phyloP scores from a whole-genome alignment of 2,888 invertebrate genomes.

The Vandiemenella viatica region DNA sequence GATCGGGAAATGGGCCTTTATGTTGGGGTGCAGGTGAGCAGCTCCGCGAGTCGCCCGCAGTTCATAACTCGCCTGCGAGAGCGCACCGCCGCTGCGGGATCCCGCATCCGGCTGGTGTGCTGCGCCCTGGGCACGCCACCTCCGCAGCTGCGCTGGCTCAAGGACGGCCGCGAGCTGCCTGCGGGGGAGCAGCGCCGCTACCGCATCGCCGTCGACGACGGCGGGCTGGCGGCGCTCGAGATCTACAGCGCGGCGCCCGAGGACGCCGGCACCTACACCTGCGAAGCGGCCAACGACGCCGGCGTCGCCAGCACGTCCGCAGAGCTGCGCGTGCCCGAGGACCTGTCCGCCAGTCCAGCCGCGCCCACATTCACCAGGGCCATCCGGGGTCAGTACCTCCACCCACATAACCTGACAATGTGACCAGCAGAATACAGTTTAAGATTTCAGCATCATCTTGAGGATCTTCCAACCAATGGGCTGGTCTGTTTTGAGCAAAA shows the following conservation, averaged over 20 bases:
- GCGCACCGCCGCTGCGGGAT: slow-evolving; percentile 59
- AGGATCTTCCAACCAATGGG: no score
- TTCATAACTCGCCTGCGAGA: slow-evolving; percentile 65
- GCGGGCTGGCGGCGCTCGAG: slow-evolving; percentile 62
- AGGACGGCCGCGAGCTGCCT: slow-evolving; percentile 45
- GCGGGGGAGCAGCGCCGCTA: slow-evolving; percentile 36
- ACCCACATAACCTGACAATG: no score
- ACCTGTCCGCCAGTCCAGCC: slow-evolving; percentile 50
- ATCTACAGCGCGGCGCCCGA: slow-evolving; percentile 46
- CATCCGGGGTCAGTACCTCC: slow-evolving; percentile 45
- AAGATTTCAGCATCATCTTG: no score
- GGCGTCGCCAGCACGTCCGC: slow-evolving; percentile 57
- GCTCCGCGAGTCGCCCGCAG: slow-evolving; percentile 56
- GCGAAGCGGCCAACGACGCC: slow-evolving; percentile 58
- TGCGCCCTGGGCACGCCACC: slow-evolving; percentile 56
- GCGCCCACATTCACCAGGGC: slow-evolving; percentile 60
- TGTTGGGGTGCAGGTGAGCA: no score
- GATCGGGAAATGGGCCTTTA: no score
- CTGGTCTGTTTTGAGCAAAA: no score
- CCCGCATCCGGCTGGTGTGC: slow-evolving; percentile 64
- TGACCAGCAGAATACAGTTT: no score
- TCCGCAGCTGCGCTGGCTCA: slow-evolving; percentile 58
- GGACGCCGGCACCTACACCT: slow-evolving; percentile 67
- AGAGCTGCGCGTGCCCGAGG: slow-evolving; percentile 55
- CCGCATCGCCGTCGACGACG: slow-evolving; percentile 23